Evolutionary conservation across 2,888 invertebrate species (phyloP), one percentile per base, ranked within the genome.

Genomic region (Rhagonycha fulva): DNA sequence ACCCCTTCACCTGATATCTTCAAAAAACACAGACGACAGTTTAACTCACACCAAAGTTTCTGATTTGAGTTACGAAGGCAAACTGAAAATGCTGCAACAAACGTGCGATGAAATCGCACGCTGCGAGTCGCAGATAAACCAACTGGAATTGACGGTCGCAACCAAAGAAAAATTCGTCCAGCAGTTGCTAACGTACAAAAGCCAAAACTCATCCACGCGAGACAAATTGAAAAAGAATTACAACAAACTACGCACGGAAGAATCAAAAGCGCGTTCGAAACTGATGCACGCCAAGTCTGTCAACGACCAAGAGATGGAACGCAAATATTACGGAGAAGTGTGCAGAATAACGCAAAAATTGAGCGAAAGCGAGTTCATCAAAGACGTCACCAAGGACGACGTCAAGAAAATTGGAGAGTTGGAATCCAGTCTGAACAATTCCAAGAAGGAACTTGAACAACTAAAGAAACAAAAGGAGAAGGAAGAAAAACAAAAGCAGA

Each of bases 371-470:
- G 85, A 87, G 81, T 84, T 85, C 4, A 79, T 87, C 62, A 86
- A 86, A 80, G 76, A 82, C 80, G 90, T 92, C 47, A 90, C 92
- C 0, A 91, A 91, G 10, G 92, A 93, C 81, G 91, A 91, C 82
- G 89, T 85, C 12, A 88, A 92, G 84, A 94, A 94, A 84, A 91
- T 94, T 9, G 90, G 92, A 82, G 93, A 94, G 83, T 89, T 94
- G 79, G 93, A 95, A 84, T 92, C 91, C 77, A 94, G 94, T 81
- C 87, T 95, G 3, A 92, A 93, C 83, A 91, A 92, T 9, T 94
- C 94, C 0, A 93, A 93, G 83, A 94, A 94, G 83, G 93, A 94
- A 84, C 90, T 95, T 84, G 94, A 94, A 70, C 93, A 93, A 83
- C 88, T 95, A 68, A 93, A 93, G 84, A 92, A 93, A 83, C 92